Evolutionary conservation across 2,888 invertebrate species (phyloP), one percentile per base, ranked within the genome.

Genomic region (Apotomis capreana): DNA sequence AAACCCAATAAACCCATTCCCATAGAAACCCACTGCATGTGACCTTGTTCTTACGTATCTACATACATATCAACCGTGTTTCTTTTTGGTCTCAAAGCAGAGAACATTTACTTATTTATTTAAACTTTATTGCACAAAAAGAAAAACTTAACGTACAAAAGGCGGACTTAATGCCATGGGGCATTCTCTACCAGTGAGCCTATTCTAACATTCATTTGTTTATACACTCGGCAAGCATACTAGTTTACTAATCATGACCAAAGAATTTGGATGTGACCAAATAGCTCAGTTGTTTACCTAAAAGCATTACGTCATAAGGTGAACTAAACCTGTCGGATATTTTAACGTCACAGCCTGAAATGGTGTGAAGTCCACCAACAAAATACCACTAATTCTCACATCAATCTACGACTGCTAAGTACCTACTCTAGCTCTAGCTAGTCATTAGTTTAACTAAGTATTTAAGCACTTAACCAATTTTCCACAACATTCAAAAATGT

Each of bases 231-330:
- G 65, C 65, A 67, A 57, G 49, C 55, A 26, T 26, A 26, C 26
- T 26, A 26, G 26, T 26, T 26, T 26, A 67, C 54, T 55, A 57
- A 67, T 26, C 57, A 65, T 70, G 60, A 71, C 61, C 61, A 61
- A 70, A 54, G 65, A 60, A 67, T 67, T 67, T 60, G 70, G 70
- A 70, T 70, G 55, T 67, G 70, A 70, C 70, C 55, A 60, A 65
- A 70, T 60, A 71, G 71, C 55, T 62, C 5, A 67, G 60, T 37
- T 71, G 67, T 71, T 71, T 71, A 67, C 67, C 61, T 51, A 67
- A 62, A 71, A 67, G 57, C 55, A 61, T 67, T 71, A 62, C 67
- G 67, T 67, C 71, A 67, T 52, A 57, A 57, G 12, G 55, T 40
- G 15, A 36, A 57, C 69, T 65, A 70, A 70, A 70, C 70, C 54